Base-by-base conservation (phyloP, 2,113 vertebrate genomes). In the Ailuropoda melanoleuca region DNA sequence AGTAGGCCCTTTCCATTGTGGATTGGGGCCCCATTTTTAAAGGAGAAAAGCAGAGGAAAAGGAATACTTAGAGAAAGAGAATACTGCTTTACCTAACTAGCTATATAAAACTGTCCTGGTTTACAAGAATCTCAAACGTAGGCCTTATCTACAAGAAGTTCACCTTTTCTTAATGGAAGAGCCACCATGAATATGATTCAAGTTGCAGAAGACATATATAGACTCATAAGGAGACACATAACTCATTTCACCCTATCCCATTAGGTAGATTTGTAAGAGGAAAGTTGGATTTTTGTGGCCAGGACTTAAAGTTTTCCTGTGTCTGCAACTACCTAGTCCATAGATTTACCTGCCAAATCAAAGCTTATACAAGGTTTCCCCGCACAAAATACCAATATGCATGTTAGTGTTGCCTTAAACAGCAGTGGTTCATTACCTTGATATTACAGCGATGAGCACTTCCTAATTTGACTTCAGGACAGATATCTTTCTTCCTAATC, bases 371-470 rank as follows among this genome's bases (percentile, higher is more conserved):
- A 80, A 72, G 53, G 31, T 55, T 88, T 53, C 26, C n/a, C 37
- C 53, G 55, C 64, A 29, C 93, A 83, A 93, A 97, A 81, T 58
- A 18, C 29, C 56, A 92, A 86, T 50, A 64, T 58, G 94, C 14
- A 66, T 4, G 24, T 31, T 34, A 55, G 21, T 72, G 11, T 37
- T 95, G 88, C 15, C 87, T 91, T 74, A 84, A 93, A 48, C 8
- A 90, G 58, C 46, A 64, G 4, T 70, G 34, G 58, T 66, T 89
- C 18, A 1, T 39, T 82, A 72, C 34, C 84, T 90, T 92, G 37
- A 48, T 83, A 75, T 50, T 83, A 39, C 7, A 92, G 39, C 58
- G 64, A 13, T 19, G 34, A 94, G 43, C n/a, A 90, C 18, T 81
- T 85, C 15, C 48, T 84, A 66, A 80, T 34, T 24, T 92, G 68